These are phyloP conservation scores for Myotis findleyi DNA, from an alignment of 2,797 vertebrate genomes.

Conservation along the genomic window DNA sequence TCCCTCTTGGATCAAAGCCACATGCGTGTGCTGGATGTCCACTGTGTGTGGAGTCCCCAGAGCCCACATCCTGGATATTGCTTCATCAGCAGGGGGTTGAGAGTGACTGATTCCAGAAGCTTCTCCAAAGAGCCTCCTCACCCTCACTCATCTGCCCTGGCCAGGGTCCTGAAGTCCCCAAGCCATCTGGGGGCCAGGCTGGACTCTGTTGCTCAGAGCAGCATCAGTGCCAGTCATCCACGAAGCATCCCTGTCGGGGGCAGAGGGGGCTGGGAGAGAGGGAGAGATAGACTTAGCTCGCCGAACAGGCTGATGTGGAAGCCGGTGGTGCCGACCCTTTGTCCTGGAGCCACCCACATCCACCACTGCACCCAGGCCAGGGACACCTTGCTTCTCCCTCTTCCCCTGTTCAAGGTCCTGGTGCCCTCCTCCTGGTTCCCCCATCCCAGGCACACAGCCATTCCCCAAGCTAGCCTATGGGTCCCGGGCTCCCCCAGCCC, in stretches of 20 bases:
- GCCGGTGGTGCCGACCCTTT: neutral
- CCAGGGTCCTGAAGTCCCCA: neutral
- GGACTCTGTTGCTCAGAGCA: neutral
- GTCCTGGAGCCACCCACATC: neutral
- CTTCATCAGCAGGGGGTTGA: neutral
- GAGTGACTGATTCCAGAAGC: neutral
- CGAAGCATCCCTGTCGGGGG: neutral
- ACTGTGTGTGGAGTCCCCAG: neutral
- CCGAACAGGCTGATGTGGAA: neutral
- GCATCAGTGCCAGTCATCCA: neutral
- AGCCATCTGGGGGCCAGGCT: neutral
- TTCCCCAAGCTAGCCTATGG: neutral
- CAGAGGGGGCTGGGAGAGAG: no score
- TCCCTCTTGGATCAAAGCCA: neutral
- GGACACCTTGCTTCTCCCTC: neutral
- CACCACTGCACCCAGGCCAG: neutral
- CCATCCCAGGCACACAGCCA: neutral
- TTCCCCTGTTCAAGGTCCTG: neutral
- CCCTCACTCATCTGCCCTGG: neutral
- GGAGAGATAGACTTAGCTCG: neutral
- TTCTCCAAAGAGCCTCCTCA: neutral
- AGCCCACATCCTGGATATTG: neutral
- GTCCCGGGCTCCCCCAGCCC: neutral
- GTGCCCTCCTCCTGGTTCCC: neutral
- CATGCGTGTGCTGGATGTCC: neutral